Evolutionary conservation across 2,888 invertebrate genomes (phyloP).

Genomic region (Chirona hameri): DNA sequence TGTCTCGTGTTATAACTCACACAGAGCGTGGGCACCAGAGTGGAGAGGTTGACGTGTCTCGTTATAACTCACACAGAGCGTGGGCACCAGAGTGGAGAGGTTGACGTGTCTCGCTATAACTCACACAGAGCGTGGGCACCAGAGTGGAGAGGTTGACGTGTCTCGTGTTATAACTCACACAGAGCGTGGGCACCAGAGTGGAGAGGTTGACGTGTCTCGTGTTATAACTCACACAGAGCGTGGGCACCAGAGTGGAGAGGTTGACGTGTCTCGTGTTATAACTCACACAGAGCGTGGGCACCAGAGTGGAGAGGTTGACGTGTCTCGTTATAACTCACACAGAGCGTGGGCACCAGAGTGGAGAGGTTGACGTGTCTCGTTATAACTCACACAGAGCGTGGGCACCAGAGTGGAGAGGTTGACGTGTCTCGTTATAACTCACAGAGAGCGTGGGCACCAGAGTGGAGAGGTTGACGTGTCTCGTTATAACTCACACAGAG

Average conservation of each 20-base stretch:
- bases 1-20: no score
- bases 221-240: no score
- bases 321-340: no score
- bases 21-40: conserved; percentile 87
- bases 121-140: conserved; percentile 88
- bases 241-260: conserved; percentile 84
- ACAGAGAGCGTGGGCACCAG: conserved; percentile 89
- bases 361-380: conserved; percentile 89
- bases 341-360: conserved; percentile 84
- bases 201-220: conserved; percentile 89
- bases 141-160: conserved; percentile 89
- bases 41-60: conserved; percentile 85
- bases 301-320: conserved; percentile 85
- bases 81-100: conserved; percentile 84
- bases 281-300: conserved; percentile 89
- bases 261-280: conserved; percentile 91
- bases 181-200: conserved; percentile 84
- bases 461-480: conserved; percentile 86
- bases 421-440: conserved; percentile 86
- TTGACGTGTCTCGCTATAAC: conserved; percentile 91
- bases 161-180: no score
- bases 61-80: no score
- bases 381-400: no score
- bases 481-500: no score
- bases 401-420: conserved; percentile 89